phyloP scores from a whole-genome alignment of 2,113 vertebrate species.

The Pedionomus torquatus region DNA sequence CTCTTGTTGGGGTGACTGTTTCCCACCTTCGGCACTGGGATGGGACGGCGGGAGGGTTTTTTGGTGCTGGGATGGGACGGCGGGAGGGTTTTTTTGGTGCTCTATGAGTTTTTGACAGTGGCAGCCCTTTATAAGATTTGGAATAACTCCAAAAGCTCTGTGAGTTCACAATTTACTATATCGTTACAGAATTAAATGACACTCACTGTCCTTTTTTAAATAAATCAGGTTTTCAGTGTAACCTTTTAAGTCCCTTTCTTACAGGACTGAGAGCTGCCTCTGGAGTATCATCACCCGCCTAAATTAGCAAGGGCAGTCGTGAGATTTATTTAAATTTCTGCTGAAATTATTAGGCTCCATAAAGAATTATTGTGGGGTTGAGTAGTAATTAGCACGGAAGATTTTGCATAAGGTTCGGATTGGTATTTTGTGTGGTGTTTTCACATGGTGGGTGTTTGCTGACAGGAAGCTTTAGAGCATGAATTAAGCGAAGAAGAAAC shows the following conservation, averaged over 20 bases:
- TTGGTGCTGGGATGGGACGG: too few relatives aligned
- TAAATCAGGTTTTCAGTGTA: not conserved
- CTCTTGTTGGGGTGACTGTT: not conserved
- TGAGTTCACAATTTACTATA: not conserved
- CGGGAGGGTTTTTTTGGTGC: not conserved
- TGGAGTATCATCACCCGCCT: not conserved
- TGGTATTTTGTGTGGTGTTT: not conserved
- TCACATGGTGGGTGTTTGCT: not conserved
- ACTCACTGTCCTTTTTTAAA: not conserved
- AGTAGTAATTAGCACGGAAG: not conserved
- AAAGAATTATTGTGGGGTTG: accelerated
- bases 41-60: not conserved
- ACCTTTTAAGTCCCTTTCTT: not conserved
- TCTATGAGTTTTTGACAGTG: not conserved
- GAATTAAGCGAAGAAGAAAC: not conserved
- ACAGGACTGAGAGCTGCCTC: not conserved
- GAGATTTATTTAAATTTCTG: not conserved
- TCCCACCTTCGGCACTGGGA: not conserved
- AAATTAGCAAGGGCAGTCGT: not conserved
- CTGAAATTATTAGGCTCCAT: not conserved
- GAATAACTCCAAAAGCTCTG: not conserved
- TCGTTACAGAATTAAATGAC: not conserved
- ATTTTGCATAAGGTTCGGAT: not conserved
- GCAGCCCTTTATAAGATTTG: not conserved
- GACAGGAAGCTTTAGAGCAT: not conserved